phyloP scores from a whole-genome alignment of 2,888 invertebrate species.

The Pammene aurita region DNA sequence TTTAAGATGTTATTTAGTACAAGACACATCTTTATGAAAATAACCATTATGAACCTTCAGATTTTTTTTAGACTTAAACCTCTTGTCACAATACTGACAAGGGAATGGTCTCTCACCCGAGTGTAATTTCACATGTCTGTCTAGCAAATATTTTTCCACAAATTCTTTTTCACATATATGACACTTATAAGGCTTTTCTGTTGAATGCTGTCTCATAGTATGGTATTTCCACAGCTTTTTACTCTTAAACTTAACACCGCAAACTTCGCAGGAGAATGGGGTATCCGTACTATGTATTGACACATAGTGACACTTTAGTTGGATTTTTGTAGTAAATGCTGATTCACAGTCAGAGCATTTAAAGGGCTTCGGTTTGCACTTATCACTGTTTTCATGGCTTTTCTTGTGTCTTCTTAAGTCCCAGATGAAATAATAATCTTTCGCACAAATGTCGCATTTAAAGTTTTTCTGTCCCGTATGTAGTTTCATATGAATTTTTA shows the following conservation, averaged over 20 bases:
- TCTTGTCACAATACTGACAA: not conserved
- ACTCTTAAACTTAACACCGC: not conserved
- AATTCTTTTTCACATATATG: not conserved
- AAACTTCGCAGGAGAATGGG: not conserved
- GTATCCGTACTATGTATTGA: not conserved
- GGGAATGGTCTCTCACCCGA: not conserved
- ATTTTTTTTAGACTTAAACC: not conserved
- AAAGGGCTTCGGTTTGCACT: not conserved
- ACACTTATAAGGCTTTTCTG: not conserved
- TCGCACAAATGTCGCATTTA: not conserved
- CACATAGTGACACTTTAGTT: not conserved
- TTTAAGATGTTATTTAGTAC: no score
- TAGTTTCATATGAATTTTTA: not conserved
- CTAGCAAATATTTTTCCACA: not conserved
- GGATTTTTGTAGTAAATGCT: not conserved
- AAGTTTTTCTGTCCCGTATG: not conserved
- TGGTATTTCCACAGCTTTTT: not conserved
- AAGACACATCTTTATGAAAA: constrained; percentile 5
- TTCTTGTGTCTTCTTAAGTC: not conserved
- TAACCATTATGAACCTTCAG: constrained; percentile 1
- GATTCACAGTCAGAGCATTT: not conserved
- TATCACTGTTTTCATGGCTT: not conserved
- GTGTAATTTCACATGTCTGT: not conserved
- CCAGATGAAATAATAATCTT: not conserved
- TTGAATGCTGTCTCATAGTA: not conserved